Evolutionary conservation across 2,113 vertebrate species (phyloP).

Genomic region (Parotia lawesii): DNA sequence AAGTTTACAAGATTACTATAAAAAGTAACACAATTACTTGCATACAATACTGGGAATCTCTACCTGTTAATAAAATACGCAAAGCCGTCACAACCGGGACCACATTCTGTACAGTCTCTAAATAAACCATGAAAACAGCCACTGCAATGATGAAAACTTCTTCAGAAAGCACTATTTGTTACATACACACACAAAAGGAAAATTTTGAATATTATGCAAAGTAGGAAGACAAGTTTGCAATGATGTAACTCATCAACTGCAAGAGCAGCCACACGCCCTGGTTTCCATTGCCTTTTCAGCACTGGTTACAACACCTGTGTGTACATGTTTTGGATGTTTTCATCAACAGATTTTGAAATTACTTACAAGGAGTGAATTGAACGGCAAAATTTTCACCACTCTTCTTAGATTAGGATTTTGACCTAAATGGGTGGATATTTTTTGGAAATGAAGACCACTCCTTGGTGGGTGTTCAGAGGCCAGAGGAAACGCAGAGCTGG

Average conservation of each 20-base stretch:
- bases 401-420: not conserved
- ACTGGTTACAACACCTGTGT: fast-evolving
- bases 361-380: not conserved
- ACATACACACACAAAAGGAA: not conserved
- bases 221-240: not conserved
- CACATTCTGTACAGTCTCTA: not conserved
- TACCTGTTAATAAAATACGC: not conserved
- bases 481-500: not conserved
- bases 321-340: fast-evolving
- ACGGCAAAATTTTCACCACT: not conserved
- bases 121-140: not conserved
- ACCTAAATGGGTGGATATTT: not conserved
- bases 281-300: not conserved
- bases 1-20: not conserved
- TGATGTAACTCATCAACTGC: not conserved
- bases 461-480: not conserved
- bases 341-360: not conserved
- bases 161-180: not conserved
- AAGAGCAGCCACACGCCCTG: not conserved
- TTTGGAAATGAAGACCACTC: not conserved
- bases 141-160: not conserved
- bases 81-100: not conserved
- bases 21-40: not conserved
- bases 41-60: not conserved
- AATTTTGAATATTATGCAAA: not conserved